Base-by-base conservation (phyloP, 2,797 vertebrate genomes). In the Thalassophryne amazonica region DNA sequence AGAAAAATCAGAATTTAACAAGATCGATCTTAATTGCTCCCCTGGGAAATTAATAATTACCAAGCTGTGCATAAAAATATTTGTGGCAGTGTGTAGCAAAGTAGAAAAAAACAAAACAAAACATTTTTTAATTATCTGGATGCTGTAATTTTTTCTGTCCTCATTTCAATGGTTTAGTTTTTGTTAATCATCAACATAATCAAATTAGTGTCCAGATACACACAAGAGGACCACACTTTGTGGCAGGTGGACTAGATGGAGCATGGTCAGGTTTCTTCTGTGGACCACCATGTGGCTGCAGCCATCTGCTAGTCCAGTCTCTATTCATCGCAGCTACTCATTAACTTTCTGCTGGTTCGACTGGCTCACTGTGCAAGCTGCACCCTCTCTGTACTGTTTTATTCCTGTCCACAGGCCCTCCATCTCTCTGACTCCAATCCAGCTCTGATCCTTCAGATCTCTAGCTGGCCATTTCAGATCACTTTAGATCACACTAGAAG, bases 241-340 rank as follows among this genome's bases (percentile, higher is more conserved):
- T 64, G 54, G 68, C 80, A 84, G 82, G 80, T 83, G 81, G 73
- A 76, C 79, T 28, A 77, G 71, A 73, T 39, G 32, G 69, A 71
- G 69, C 60, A 54, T 65, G 45, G 71, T 53, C 43, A 68, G 69
- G 69, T 67, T 73, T 83, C 72, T 82, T 80, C 75, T 68, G 62
- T 50, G 67, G 73, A 73, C 75, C 73, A 82, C 81, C 86, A 88
- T 89, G 88, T 86, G 89, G 86, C 74, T 70, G 43, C 65, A 83
- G 83, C 89, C 90, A 92, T 90, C 89, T 91, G 89, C 83, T 86
- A 86, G 84, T 85, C 76, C 75, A 59, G 79, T 77, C 76, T 83
- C 81, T 85, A 78, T 86, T 87, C 87, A 85, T 84, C 62, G 69
- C 74, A 78, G 83, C 76, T 80, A 76, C 81, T 91, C 85, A 87